Evolutionary conservation across 2,113 vertebrate genomes (phyloP), one percentile per base, ranked within the genome.

Genomic region (Corapipo altera): DNA sequence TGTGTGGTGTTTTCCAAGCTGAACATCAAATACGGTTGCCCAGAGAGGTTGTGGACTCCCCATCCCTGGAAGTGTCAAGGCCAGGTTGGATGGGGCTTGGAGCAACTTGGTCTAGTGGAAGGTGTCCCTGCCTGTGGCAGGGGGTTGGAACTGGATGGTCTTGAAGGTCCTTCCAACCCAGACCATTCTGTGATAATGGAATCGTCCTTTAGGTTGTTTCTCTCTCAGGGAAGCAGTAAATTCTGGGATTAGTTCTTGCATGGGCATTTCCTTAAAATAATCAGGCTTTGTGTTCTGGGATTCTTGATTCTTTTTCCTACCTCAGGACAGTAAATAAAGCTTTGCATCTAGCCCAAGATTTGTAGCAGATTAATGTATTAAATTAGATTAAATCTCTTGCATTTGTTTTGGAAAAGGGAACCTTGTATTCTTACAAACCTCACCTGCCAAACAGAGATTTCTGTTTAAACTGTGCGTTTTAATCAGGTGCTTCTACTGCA

Each of bases 121-220:
- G 7, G 48, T 62, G 32, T 62, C 17, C 12, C 48, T 75, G 54
- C 16, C 23, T 16, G 15, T 70, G 32, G 35, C 17, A 48, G 26
- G 12, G 9, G 3, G 5, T 30, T 35, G 57, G n/a, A 59, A 32
- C 54, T 55, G 17, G 30, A 28, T 52, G 18, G 6, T 44, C 44
- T 74, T 44, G 20, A 24, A 67, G 16, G 23, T 82, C 20, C 23
- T 43, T 46, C 52, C 20, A 26, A 46, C 20, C 23, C 33, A 52
- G 14, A 3, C 19, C 37, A 59, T 75, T 46, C 44, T 74, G 20
- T 59, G 69, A 9, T 39, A 4, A 0, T 74, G 37, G n/a, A 66
- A 19, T 71, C 0, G 0, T 33, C 22, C 27, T 55, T 65, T 3
- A 44, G 6, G 15, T 57, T 43, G 19, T 18, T 72, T 13, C 11